These are phyloP conservation scores for Thryonomys swinderianus DNA, from an alignment of 2,113 vertebrate genomes.

Conservation along the genomic window DNA sequence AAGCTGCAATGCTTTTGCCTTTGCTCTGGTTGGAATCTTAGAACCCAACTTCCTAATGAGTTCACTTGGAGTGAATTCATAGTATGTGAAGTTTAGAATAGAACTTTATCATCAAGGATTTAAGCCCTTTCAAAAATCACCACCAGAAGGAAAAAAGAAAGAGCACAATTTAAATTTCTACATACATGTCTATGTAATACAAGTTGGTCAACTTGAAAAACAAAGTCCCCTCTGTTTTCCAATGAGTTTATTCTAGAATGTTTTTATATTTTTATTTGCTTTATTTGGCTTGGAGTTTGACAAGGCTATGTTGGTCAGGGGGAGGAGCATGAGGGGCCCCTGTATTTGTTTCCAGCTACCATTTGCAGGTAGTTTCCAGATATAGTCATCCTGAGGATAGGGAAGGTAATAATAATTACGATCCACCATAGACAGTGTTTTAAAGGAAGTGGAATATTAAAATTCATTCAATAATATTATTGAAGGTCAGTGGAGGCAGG, in stretches of 20 bases:
- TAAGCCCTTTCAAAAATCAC: slow-evolving; percentile 1
- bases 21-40: neutral
- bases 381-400: neutral
- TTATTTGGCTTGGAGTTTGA: slow-evolving; percentile 9
- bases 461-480: slow-evolving; percentile 50
- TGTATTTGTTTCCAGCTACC: slow-evolving; percentile 50
- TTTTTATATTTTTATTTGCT: slow-evolving; percentile 24
- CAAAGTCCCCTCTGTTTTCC: neutral
- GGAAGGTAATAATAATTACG: neutral
- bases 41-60: neutral
- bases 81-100: neutral
- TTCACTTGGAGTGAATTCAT: neutral
- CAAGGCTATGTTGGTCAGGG: neutral
- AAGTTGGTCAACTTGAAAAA: neutral
- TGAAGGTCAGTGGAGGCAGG: neutral
- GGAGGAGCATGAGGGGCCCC: neutral
- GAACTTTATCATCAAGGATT: neutral
- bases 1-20: neutral
- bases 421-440: slow-evolving; percentile 35
- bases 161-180: neutral
- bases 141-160: neutral
- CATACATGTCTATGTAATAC: neutral
- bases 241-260: slow-evolving; percentile 14
- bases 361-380: neutral
- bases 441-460: slow-evolving; percentile 57